Percentiles rank a stretch among this genome's conserved stretches.
phyloP scores from a whole-genome alignment of 1,140 invertebrate genomes.

The Drosophila santomea region DNA sequence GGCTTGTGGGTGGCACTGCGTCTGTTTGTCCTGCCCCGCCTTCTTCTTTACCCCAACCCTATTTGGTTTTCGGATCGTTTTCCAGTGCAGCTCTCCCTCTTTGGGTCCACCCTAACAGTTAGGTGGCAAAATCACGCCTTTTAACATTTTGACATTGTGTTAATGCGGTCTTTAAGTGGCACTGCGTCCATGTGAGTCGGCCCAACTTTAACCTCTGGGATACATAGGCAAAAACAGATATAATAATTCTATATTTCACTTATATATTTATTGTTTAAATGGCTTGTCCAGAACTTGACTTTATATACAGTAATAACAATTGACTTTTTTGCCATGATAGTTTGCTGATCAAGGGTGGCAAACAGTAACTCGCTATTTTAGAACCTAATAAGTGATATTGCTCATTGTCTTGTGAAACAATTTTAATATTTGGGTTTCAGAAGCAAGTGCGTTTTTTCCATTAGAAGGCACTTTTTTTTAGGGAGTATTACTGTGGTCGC shows the following conservation, averaged over 20 bases:
- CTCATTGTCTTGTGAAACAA: too few relatives aligned
- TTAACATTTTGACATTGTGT: slow-evolving; percentile 82
- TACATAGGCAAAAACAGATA: neutral
- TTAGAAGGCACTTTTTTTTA: neutral
- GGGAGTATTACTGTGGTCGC: neutral
- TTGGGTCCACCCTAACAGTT: slow-evolving; percentile 2
- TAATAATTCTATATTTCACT: too few relatives aligned
- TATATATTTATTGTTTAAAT: too few relatives aligned
- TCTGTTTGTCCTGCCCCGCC: slow-evolving; percentile 54
- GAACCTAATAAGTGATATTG: too few relatives aligned
- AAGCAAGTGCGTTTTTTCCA: too few relatives aligned
- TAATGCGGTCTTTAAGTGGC: slow-evolving; percentile 72
- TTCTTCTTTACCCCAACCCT: neutral
- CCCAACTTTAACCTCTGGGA: slow-evolving; percentile 14
- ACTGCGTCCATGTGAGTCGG: slow-evolving; percentile 11
- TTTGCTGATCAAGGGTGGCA: too few relatives aligned
- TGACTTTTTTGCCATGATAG: too few relatives aligned
- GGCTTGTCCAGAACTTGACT: too few relatives aligned
- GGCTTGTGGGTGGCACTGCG: slow-evolving; percentile 53
- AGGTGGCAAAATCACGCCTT: slow-evolving; percentile 71
- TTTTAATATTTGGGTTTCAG: too few relatives aligned
- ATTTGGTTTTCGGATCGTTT: slow-evolving; percentile 44
- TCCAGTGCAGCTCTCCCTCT: slow-evolving; percentile 34
- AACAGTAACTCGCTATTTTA: too few relatives aligned
- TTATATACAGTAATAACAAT: too few relatives aligned